Conservation (phyloP, 2,113 vertebrate genomes). For the Danionella cerebrum region DNA sequence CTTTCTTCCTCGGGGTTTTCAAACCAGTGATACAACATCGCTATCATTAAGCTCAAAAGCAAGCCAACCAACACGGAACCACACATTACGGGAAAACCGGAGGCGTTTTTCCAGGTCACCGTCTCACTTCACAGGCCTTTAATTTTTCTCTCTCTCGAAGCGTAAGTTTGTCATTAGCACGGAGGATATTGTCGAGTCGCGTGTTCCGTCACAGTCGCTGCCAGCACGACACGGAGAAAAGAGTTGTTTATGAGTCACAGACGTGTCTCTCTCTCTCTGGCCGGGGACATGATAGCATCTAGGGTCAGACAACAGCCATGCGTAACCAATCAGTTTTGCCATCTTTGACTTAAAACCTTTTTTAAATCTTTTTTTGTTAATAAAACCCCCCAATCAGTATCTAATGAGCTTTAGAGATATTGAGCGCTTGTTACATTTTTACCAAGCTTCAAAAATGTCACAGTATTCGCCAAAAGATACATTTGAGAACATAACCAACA, state of each 20-base stretch:
- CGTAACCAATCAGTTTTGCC: not conserved
- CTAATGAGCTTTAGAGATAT: too few relatives aligned
- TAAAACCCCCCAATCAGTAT: too few relatives aligned
- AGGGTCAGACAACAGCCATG: constrained; percentile 24
- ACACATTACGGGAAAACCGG: constrained; percentile 45
- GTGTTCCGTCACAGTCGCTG: constrained; percentile 30
- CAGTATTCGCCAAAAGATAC: too few relatives aligned
- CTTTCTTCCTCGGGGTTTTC: not conserved
- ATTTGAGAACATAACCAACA: too few relatives aligned
- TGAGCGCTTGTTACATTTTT: too few relatives aligned
- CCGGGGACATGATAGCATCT: constrained; percentile 26
- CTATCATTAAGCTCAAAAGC: constrained; percentile 44
- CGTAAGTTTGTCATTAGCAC: constrained; percentile 53
- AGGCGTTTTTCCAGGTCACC: constrained; percentile 52
- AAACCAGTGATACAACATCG: constrained; percentile 33
- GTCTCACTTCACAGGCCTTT: constrained; percentile 51
- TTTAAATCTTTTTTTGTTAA: too few relatives aligned
- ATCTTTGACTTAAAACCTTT: too few relatives aligned
- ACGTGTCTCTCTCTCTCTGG: constrained; percentile 28
- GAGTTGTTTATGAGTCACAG: constrained; percentile 49
- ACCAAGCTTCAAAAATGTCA: too few relatives aligned
- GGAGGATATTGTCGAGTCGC: constrained; percentile 39
- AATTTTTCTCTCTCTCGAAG: constrained; percentile 39
- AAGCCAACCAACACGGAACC: constrained; percentile 40
- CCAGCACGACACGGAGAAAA: constrained; percentile 37